Evolutionary conservation across 2,888 invertebrate species (phyloP), one percentile per base, ranked within the genome.

Genomic region (Meiosimyza platycephala): DNA sequence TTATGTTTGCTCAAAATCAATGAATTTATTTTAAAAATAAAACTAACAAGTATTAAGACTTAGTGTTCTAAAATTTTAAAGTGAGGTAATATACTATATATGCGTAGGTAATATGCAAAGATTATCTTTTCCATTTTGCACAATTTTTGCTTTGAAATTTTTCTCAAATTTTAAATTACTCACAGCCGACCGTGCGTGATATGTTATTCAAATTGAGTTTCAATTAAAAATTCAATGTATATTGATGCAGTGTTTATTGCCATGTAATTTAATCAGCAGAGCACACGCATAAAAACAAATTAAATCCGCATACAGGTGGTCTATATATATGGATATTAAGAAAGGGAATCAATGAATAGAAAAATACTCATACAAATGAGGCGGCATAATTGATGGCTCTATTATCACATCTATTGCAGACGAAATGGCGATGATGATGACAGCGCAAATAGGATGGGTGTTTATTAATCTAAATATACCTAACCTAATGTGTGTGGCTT

Each of bases 311-410:
- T 54, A 33, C 28, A 33, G n/a, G 16, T 40, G 13, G 13, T 15
- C 28, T n/a, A 15, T 67, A 33, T 52, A 15, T 15, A n/a, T n/a
- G n/a, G n/a, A n/a, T n/a, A 15, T 15, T 15, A 4, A 60, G 4
- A 60, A 60, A 33, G 33, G 60, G n/a, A 13, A 60, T 28, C 28
- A 3, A n/a, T 60, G 22, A 33, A 33, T n/a, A 33, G 9, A n/a
- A 12, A 5, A 33, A n/a, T n/a, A 15, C 15, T 4, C 60, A 5
- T n/a, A 11, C n/a, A 11, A 11, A 33, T 22, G 15, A 64, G 47
- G 16, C 15, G 22, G 12, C 64, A 50, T 64, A 64, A 64, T 64
- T 64, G 64, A 64, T 64, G 48, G 22, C 64, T 64, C 50, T 22
- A 51, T 64, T 64, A 64, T 64, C 50, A 50, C 50, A 11, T 50